Conservation (phyloP, 1,140 invertebrate species). For the Gonioctena quinquepunctata region DNA sequence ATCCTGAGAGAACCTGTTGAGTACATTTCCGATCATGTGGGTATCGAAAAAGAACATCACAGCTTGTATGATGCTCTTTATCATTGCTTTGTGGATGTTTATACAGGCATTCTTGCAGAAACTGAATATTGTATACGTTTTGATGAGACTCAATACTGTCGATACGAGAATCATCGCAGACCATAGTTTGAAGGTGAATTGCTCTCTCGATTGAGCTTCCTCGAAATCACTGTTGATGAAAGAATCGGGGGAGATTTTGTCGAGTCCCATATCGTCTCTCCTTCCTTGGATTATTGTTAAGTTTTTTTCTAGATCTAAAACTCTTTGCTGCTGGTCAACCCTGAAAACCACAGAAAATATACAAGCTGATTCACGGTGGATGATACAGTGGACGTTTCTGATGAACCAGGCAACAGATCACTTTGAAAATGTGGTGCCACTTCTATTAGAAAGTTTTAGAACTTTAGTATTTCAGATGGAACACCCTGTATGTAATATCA, state of each 20-base stretch:
- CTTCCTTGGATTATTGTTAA: neutral
- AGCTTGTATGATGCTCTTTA: constrained; percentile 62
- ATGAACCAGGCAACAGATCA: no score
- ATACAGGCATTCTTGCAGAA: constrained; percentile 67
- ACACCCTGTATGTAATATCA: no score
- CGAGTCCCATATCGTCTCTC: neutral
- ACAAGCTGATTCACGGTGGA: no score
- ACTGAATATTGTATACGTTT: constrained; percentile 55
- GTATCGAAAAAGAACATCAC: constrained; percentile 71
- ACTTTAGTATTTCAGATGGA: no score
- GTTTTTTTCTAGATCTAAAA: neutral
- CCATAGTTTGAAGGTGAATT: constrained; percentile 23
- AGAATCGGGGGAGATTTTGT: neutral
- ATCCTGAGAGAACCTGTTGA: constrained; percentile 69
- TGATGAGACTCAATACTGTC: constrained; percentile 12
- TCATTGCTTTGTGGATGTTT: constrained; percentile 69
- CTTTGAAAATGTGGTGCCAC: no score
- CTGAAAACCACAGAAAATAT: constrained; percentile 16
- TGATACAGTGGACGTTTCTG: no score
- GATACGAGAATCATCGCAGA: constrained; percentile 15
- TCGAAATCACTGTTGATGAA: neutral
- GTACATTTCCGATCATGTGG: constrained; percentile 57
- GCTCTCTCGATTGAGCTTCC: constrained; percentile 2
- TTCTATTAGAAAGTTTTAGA: no score
- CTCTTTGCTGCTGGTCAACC: constrained; percentile 20